Evolutionary conservation across 2,113 vertebrate species (phyloP).

Genomic region (Euleptes europaea): DNA sequence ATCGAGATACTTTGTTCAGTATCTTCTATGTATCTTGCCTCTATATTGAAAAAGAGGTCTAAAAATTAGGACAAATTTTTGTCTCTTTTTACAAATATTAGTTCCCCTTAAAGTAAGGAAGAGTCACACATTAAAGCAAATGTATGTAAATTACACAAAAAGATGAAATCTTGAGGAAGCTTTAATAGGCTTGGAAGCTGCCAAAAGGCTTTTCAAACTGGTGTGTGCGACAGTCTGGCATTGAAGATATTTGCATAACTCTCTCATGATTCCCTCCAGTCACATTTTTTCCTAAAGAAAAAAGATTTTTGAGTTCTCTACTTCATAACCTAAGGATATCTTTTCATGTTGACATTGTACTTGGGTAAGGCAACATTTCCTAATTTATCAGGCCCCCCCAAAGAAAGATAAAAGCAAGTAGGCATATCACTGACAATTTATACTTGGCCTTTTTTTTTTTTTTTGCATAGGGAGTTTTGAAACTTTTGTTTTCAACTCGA

Average conservation of each 20-base stretch:
- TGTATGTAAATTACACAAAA: slow-evolving; percentile 30
- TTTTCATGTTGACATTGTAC: slow-evolving; percentile 22
- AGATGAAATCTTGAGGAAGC: slow-evolving; percentile 19
- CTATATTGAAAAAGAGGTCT: slow-evolving; percentile 26
- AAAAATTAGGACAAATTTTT: slow-evolving; percentile 15
- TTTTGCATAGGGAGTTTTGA: background rate
- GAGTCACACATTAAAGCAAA: slow-evolving; percentile 17
- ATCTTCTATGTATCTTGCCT: background rate
- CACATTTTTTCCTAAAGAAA: slow-evolving; percentile 19
- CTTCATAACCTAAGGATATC: slow-evolving; percentile 13
- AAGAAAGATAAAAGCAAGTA: slow-evolving; percentile 14
- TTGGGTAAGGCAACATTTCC: slow-evolving; percentile 25
- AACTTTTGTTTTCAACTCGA: slow-evolving; percentile 23
- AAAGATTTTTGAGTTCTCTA: slow-evolving; percentile 7
- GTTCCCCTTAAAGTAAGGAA: slow-evolving; percentile 17
- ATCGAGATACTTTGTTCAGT: background rate
- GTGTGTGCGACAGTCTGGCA: slow-evolving; percentile 25
- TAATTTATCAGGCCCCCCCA: background rate
- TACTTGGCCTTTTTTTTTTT: background rate
- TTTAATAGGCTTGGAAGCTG: slow-evolving; percentile 38
- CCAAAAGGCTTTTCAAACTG: slow-evolving; percentile 41
- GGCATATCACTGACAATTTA: slow-evolving; percentile 2
- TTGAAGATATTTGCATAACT: slow-evolving; percentile 12
- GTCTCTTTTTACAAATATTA: background rate
- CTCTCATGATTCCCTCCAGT: slow-evolving; percentile 12